These are phyloP conservation scores for Clinocottus analis DNA, from an alignment of 2,113 vertebrate genomes.

Conservation along the genomic window DNA sequence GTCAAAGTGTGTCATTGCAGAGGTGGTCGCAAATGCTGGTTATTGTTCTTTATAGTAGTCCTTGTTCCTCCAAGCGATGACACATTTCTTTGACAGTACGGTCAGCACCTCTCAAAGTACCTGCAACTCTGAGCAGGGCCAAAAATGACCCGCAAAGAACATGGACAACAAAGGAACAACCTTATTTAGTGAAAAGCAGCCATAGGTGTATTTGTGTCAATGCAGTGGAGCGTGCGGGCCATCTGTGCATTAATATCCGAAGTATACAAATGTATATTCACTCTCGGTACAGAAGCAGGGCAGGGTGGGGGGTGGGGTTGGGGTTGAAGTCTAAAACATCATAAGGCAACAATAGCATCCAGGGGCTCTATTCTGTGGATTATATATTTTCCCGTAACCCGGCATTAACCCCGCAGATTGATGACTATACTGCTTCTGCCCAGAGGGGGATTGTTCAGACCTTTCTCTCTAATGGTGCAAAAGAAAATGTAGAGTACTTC, in stretches of 20 bases:
- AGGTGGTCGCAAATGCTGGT: neutral
- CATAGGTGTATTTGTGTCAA: slow-evolving; percentile 40
- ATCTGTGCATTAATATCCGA: slow-evolving; percentile 36
- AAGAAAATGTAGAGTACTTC: slow-evolving; percentile 39
- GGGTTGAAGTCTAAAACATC: neutral
- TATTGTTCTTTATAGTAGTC: neutral
- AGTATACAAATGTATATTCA: slow-evolving; percentile 21
- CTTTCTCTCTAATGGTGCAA: slow-evolving; percentile 52
- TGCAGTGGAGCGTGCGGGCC: slow-evolving; percentile 16
- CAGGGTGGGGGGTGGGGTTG: slow-evolving; percentile 1
- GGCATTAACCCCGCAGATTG: slow-evolving; percentile 56
- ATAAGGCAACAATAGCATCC: slow-evolving; percentile 14
- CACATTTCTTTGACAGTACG: neutral
- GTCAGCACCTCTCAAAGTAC: neutral
- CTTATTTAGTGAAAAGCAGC: neutral
- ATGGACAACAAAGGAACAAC: neutral
- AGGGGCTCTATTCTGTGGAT: slow-evolving; percentile 39
- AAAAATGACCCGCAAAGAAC: slow-evolving; percentile 12
- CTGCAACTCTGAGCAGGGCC: neutral
- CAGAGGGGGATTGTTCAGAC: slow-evolving; percentile 33
- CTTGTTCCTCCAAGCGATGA: neutral
- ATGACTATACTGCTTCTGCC: slow-evolving; percentile 43
- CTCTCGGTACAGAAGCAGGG: neutral
- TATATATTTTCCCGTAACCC: slow-evolving; percentile 44
- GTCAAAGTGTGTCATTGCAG: neutral